phyloP scores from a whole-genome alignment of 2,888 invertebrate species.

The Rotaria sp. region DNA sequence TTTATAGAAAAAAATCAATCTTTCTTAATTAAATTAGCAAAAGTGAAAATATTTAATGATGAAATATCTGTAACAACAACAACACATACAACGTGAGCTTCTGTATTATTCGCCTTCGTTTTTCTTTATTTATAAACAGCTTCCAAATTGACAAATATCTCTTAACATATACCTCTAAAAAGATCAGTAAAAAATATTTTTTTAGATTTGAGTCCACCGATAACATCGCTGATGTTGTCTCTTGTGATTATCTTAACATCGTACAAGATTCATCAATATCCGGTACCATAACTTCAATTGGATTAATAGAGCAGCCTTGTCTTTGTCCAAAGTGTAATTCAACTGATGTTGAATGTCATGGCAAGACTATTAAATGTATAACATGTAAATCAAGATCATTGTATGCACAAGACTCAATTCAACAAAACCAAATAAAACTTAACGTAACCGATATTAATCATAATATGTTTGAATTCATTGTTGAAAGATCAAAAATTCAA shows the following conservation, averaged over 20 bases:
- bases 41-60: background rate
- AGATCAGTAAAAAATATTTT: no score
- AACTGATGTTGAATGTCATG: background rate
- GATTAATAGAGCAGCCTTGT: background rate
- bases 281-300: background rate
- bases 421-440: background rate
- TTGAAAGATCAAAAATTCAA: background rate
- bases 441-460: background rate
- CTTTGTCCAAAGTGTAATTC: background rate
- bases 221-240: background rate
- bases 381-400: background rate
- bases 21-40: background rate
- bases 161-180: no score
- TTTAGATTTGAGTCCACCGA: background rate
- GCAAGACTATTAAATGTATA: background rate
- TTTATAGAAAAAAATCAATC: background rate
- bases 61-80: background rate
- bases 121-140: no score
- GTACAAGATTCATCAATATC: background rate
- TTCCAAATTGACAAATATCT: no score
- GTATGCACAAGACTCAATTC: background rate
- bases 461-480: background rate
- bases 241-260: background rate
- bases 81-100: background rate
- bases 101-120: no score